Evolutionary conservation across 2,113 vertebrate genomes (phyloP).

Genomic region (Myrmophylax atrothorax): DNA sequence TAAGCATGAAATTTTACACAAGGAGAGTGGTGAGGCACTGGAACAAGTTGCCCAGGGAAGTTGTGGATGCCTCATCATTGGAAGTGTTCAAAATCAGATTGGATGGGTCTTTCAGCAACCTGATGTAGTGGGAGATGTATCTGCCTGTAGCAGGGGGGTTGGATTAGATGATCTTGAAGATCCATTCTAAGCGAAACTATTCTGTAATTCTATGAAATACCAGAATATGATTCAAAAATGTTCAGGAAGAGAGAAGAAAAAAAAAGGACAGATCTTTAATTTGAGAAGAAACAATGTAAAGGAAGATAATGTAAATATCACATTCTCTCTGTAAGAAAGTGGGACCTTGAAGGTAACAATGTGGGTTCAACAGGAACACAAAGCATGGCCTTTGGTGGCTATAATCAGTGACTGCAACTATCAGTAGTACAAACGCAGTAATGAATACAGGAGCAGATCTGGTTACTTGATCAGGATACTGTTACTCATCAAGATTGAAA

Average conservation of each 20-base stretch:
- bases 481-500: not conserved
- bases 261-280: not conserved
- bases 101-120: not conserved
- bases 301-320: not conserved
- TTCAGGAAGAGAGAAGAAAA: not conserved
- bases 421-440: not conserved
- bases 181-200: not conserved
- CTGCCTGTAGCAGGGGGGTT: not conserved
- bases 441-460: not conserved
- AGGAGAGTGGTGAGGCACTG: no score
- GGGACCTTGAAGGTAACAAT: not conserved
- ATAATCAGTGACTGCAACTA: not conserved
- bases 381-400: not conserved
- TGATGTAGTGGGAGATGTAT: not conserved
- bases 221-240: not conserved
- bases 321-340: not conserved
- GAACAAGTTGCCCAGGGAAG: not conserved
- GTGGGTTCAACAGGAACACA: fast-evolving
- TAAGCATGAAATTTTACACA: not conserved
- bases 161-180: not conserved
- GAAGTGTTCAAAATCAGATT: not conserved
- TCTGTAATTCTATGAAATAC: not conserved
- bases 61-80: not conserved
- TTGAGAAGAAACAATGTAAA: not conserved
- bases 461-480: not conserved